Evolutionary conservation across 1,140 invertebrate species (phyloP).

Genomic region (Mya arenaria): DNA sequence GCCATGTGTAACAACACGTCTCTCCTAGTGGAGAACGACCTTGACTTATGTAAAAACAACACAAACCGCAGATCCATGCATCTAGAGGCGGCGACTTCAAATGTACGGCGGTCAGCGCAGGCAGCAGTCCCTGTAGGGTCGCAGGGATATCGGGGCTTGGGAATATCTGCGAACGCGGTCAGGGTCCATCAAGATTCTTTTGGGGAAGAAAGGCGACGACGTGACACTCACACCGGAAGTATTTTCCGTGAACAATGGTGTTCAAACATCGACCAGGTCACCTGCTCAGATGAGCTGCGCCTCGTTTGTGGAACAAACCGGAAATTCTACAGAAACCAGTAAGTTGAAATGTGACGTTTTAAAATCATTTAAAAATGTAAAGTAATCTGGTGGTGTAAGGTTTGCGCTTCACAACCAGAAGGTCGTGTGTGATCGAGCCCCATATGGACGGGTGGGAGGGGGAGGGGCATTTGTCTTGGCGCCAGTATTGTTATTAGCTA

Average conservation of each 20-base stretch:
- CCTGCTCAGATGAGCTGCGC: background rate
- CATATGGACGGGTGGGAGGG: too few species aligned
- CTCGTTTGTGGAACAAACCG: conserved; percentile 34
- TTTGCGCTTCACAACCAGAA: too few species aligned
- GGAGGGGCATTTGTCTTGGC: too few species aligned
- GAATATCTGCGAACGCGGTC: background rate
- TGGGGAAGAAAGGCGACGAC: too few species aligned
- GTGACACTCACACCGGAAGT: background rate
- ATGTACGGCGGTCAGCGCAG: too few species aligned
- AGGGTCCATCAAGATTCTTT: background rate
- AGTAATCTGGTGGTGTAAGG: too few species aligned
- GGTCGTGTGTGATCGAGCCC: too few species aligned
- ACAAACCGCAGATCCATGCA: background rate
- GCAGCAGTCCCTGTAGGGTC: background rate
- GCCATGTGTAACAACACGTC: conserved; percentile 1
- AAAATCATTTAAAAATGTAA: too few species aligned
- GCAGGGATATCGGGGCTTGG: background rate
- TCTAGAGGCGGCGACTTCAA: too few species aligned
- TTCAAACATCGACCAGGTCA: background rate
- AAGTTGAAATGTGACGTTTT: background rate
- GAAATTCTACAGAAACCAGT: conserved; percentile 37
- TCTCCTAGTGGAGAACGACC: background rate
- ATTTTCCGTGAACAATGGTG: background rate
- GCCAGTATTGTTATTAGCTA: too few species aligned
- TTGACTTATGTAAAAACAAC: background rate